A percentile compares a stretch with the other conserved stretches of the same genome.
Evolutionary conservation across 2,888 invertebrate species (phyloP).

Genomic region (Tenodera sinensis): DNA sequence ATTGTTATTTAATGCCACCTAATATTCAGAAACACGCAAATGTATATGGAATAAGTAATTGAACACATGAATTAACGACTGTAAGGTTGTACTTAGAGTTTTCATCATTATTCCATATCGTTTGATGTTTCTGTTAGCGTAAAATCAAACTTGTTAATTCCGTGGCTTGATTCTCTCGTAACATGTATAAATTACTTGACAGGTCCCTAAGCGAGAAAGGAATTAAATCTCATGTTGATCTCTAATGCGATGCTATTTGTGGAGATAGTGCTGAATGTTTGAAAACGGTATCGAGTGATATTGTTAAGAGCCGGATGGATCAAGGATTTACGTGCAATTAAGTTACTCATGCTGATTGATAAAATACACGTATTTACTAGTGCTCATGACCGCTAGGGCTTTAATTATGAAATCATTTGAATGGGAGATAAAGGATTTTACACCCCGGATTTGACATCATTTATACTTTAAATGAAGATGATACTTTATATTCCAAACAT

Average conservation of each 20-base stretch:
- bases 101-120: not conserved
- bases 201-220: not conserved
- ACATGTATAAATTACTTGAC: not conserved
- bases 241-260: not conserved
- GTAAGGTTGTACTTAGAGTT: not conserved
- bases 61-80: not conserved
- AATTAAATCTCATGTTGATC: not conserved
- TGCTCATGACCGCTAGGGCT: not conserved
- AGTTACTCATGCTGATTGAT: not conserved
- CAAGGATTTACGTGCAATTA: not conserved
- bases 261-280: not conserved
- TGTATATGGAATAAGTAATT: not conserved
- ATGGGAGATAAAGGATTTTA: not conserved
- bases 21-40: not conserved
- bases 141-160: not conserved
- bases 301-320: not conserved
- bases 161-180: not conserved
- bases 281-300: not conserved
- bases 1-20: too few species aligned
- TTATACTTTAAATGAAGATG: not conserved
- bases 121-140: not conserved
- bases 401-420: not conserved
- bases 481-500: not conserved
- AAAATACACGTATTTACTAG: not conserved
- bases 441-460: not conserved